Evolutionary conservation across 2,888 invertebrate species (phyloP).

Genomic region (Ormyrus nitidulus): DNA sequence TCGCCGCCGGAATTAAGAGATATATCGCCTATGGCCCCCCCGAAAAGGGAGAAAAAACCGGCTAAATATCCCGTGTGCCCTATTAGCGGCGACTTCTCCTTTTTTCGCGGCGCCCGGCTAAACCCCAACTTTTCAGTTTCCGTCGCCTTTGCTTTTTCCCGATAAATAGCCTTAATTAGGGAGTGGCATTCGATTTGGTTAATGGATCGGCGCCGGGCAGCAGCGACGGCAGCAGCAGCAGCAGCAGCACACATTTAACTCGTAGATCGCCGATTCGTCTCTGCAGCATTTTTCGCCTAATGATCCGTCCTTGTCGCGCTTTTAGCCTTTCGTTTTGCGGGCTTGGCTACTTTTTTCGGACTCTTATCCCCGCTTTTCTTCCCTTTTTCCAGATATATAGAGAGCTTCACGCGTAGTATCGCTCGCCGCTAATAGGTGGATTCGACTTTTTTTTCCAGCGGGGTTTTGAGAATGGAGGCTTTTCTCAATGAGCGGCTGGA

Average conservation of each 20-base stretch:
- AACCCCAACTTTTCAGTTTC: constrained; percentile 47
- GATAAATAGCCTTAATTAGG: constrained; percentile 55
- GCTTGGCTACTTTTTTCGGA: background rate
- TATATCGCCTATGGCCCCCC: background rate
- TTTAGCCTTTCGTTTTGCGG: background rate
- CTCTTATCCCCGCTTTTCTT: background rate
- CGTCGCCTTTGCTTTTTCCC: constrained; percentile 21
- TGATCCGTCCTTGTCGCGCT: constrained; percentile 22
- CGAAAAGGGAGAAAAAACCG: background rate
- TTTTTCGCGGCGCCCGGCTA: background rate
- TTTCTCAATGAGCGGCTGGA: constrained; percentile 8
- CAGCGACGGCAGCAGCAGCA: too few species aligned
- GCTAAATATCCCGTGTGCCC: constrained; percentile 20
- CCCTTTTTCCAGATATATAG: constrained; percentile 10
- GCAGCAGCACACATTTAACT: constrained; percentile 20
- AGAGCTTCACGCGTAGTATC: too few species aligned
- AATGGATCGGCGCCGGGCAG: constrained; percentile 42
- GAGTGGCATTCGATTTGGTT: constrained; percentile 28
- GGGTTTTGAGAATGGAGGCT: background rate
- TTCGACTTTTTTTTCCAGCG: background rate
- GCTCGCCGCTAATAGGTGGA: too few species aligned
- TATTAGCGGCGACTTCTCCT: background rate
- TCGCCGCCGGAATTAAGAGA: constrained; percentile 33
- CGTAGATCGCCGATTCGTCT: constrained; percentile 31
- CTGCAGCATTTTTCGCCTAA: constrained; percentile 7